phyloP scores from a whole-genome alignment of 2,888 invertebrate species.

The Scelioninae gen. 1 region DNA sequence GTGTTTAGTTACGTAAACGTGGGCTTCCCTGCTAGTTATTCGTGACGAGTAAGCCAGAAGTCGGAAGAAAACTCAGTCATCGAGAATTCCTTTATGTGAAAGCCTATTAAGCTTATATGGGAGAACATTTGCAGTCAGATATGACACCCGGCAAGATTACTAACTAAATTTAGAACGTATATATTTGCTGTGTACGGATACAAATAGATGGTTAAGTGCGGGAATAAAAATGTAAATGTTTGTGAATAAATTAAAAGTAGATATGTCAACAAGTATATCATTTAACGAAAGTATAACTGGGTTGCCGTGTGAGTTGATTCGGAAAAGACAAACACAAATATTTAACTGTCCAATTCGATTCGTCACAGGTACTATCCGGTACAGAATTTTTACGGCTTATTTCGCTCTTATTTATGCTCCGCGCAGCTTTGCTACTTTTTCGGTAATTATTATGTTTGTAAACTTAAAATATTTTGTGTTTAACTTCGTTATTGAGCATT shows the following conservation, averaged over 20 bases:
- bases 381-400: constrained; percentile 42
- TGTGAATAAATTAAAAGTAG: constrained; percentile 4
- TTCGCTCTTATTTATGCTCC: constrained; percentile 43
- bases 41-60: constrained; percentile 49
- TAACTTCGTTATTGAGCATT: constrained; percentile 1
- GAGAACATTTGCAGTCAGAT: constrained; percentile 8
- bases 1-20: constrained; percentile 39
- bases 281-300: constrained; percentile 8
- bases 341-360: constrained; percentile 39
- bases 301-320: constrained; percentile 6
- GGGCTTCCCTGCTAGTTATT: constrained; percentile 35
- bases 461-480: constrained; percentile 38
- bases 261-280: constrained; percentile 4
- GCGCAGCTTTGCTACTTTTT: constrained; percentile 24
- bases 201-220: too few relatives aligned
- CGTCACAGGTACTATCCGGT: constrained; percentile 25
- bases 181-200: too few relatives aligned
- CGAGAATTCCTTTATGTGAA: constrained; percentile 38
- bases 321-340: constrained; percentile 32
- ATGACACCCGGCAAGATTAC: constrained; percentile 21
- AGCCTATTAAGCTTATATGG: constrained; percentile 49
- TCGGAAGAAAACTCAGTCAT: constrained; percentile 51
- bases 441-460: constrained; percentile 39
- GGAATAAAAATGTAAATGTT: too few relatives aligned
- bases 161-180: constrained; percentile 6